phyloP scores from a whole-genome alignment of 23 tunicate species.

The Phallusia fumigata region DNA sequence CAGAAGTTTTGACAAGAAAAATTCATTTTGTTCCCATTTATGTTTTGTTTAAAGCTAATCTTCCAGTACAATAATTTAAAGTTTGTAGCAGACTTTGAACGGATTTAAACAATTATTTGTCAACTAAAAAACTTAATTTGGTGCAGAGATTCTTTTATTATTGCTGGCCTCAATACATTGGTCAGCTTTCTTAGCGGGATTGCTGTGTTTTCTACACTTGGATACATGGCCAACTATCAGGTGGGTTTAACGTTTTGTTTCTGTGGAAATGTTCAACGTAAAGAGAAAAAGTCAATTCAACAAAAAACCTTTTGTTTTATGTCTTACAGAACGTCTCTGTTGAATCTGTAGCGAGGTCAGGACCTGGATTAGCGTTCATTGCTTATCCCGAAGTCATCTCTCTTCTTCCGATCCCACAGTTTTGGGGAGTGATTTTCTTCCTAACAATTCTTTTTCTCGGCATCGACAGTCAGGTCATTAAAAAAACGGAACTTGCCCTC shows the following conservation, averaged over 20 bases:
- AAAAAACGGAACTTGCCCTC: no score
- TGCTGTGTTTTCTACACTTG: not conserved
- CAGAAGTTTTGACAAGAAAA: no score
- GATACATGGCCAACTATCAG: not conserved
- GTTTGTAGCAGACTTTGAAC: no score
- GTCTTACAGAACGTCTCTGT: constrained; percentile 1
- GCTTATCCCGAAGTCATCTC: constrained; percentile 1
- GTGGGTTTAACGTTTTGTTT: not conserved
- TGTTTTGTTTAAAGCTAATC: no score
- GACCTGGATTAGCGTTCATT: constrained; percentile 15
- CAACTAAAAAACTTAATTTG: no score
- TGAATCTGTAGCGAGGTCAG: not conserved
- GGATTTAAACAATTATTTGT: no score
- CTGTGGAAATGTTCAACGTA: not conserved
- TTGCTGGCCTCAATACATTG: not conserved
- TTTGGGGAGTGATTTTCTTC: not conserved
- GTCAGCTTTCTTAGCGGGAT: not conserved
- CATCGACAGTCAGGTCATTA: constrained; percentile 4
- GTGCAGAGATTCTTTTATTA: not conserved
- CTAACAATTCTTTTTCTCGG: not conserved
- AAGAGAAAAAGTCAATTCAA: not conserved
- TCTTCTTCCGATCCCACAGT: constrained; percentile 9
- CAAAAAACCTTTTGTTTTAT: not conserved
- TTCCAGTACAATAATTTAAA: no score
- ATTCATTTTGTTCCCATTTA: no score